phyloP scores from a whole-genome alignment of 2,888 invertebrate species.

The Doris montereyensis region DNA sequence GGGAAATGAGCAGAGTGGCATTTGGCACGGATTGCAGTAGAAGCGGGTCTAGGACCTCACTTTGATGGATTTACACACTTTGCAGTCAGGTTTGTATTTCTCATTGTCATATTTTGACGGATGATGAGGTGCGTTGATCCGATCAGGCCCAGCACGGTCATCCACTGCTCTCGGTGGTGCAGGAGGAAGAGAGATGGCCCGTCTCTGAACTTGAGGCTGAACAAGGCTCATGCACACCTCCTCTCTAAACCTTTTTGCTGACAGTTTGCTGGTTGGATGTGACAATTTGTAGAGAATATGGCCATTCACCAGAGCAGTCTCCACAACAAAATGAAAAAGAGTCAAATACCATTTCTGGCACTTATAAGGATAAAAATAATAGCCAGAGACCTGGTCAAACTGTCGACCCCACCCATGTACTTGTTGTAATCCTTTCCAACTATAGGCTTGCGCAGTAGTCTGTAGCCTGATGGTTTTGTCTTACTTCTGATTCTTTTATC shows the following conservation, averaged over 20 bases:
- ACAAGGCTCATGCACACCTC: neutral
- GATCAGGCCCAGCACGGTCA: neutral
- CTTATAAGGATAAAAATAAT: constrained; percentile 15
- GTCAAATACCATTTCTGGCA: constrained; percentile 7
- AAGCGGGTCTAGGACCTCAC: neutral
- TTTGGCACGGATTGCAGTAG: neutral
- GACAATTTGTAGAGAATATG: neutral
- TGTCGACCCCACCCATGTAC: constrained; percentile 30
- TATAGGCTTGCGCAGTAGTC: neutral
- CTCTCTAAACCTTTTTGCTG: neutral
- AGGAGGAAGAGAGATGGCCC: neutral
- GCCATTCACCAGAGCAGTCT: neutral
- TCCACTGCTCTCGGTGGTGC: neutral
- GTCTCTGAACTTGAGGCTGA: neutral
- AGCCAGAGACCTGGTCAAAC: constrained; percentile 16
- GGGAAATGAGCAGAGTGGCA: neutral
- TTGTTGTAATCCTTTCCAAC: neutral
- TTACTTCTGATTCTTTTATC: no score
- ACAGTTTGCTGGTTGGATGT: neutral
- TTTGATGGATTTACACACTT: neutral
- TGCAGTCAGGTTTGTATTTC: neutral
- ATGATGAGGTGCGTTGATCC: neutral
- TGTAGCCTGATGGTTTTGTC: no score
- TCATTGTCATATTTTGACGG: constrained; percentile 2
- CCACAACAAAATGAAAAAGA: constrained; percentile 1